phyloP scores from a whole-genome alignment of 2,888 invertebrate genomes.

The Aspidapion aeneum region DNA sequence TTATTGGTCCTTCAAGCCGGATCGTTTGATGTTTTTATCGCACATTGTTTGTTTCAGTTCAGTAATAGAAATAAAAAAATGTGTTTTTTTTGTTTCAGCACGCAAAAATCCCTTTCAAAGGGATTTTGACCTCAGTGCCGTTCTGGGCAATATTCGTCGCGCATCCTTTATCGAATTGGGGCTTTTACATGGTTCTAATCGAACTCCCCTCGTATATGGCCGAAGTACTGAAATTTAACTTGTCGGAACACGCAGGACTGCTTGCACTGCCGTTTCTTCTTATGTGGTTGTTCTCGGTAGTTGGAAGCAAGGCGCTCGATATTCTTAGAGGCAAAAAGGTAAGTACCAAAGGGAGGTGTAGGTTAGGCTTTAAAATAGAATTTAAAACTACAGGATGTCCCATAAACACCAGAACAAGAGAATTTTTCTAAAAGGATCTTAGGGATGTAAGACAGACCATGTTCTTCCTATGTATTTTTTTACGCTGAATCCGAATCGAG shows the following conservation, averaged over 20 bases:
- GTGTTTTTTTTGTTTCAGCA: constrained; percentile 36
- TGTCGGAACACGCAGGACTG: constrained; percentile 71
- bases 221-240: constrained; percentile 69
- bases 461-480: no score
- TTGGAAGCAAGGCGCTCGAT: constrained; percentile 61
- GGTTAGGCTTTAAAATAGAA: no score
- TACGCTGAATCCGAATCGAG: no score
- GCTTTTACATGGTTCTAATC: constrained; percentile 83
- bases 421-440: no score
- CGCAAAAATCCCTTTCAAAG: constrained; percentile 68
- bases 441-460: no score
- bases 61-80: no score
- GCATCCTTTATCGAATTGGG: constrained; percentile 78
- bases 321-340: constrained; percentile 54
- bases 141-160: constrained; percentile 74
- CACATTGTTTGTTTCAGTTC: no score
- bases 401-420: no score
- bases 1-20: no score
- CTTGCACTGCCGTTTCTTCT: constrained; percentile 75
- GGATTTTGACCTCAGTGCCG: constrained; percentile 65
- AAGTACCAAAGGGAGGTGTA: no score
- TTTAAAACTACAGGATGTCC: no score
- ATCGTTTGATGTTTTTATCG: no score
- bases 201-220: constrained; percentile 81
- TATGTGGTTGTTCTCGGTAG: constrained; percentile 65